Evolutionary conservation across 2,888 invertebrate species (phyloP).

Genomic region (Callosobruchus maculatus): DNA sequence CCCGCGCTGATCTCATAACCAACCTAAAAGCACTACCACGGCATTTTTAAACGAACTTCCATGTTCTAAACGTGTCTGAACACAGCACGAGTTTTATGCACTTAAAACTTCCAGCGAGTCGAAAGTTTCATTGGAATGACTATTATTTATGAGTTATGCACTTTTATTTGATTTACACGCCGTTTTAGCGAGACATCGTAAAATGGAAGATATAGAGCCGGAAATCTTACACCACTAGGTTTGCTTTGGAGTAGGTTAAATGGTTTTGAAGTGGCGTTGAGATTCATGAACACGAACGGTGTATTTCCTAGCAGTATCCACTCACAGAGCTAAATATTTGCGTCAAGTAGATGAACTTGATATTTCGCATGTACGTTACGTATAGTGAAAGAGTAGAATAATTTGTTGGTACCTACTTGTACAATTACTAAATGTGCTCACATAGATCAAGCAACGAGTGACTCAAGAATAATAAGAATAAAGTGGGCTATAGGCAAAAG

Average conservation of each 20-base stretch:
- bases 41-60: background rate
- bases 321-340: too few species aligned
- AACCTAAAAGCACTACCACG: background rate
- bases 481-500: too few species aligned
- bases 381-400: too few species aligned
- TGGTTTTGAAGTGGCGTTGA: background rate
- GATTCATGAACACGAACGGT: too few species aligned
- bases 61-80: background rate
- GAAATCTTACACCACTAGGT: background rate
- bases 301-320: too few species aligned
- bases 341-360: too few species aligned
- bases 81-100: background rate
- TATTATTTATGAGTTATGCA: background rate
- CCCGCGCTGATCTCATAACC: background rate
- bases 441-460: too few species aligned
- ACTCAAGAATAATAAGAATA: too few species aligned
- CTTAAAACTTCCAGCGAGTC: background rate
- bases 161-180: background rate
- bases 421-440: too few species aligned
- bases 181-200: background rate
- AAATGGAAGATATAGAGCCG: background rate
- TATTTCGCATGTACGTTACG: too few species aligned
- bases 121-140: background rate
- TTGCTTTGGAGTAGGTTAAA: background rate
- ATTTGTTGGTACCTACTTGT: too few species aligned